Base-by-base conservation (phyloP, 2,797 vertebrate genomes). In the Alectoris magna region DNA sequence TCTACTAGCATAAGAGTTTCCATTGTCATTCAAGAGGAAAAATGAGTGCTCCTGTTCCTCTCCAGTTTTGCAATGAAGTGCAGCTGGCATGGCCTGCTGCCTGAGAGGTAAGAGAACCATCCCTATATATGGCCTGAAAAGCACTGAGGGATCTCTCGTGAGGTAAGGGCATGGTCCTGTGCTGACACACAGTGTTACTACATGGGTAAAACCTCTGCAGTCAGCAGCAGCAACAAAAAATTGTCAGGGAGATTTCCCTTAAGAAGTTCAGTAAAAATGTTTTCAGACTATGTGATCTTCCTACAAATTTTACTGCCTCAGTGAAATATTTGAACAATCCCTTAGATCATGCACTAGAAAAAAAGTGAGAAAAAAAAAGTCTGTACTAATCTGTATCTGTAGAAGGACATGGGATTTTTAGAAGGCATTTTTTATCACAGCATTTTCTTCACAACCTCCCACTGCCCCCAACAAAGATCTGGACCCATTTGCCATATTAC, bases 41-140 rank as follows among this genome's bases (percentile, higher is more conserved):
- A 94, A 66, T 23, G 16, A 14, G 23, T 78, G 41, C 64, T 83
- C 31, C 2, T 21, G 21, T 73, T 43, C 84, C 15, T 67, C 43
- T 26, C 16, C 64, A 72, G 49, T 64, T 49, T 36, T 75, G 78
- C 71, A 43, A 63, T 43, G 67, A 16, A 69, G 58, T 0, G 4
- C 80, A 15, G 72, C 87, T 94, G 86, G 86, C 79, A 56, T 4
- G 29, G 77, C 74, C 76, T 87, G 27, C 77, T 67, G 60, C 44
- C 24, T 43, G 7, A 53, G 88, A 73, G 71, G 29, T 56, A 5
- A 55, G n/a, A 44, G 48, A 90, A 85, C 17, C 16, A 74, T 76
- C 87, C 84, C 75, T 88, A 21, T 46, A 62, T 49, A 53, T 79
- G 87, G 88, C 76, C 93, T 91, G 64, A 87, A 80, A 56, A 84